Evolutionary conservation across 1,140 invertebrate species (phyloP), one percentile per base, ranked within the genome.

Genomic region (Halictus rubicundus): DNA sequence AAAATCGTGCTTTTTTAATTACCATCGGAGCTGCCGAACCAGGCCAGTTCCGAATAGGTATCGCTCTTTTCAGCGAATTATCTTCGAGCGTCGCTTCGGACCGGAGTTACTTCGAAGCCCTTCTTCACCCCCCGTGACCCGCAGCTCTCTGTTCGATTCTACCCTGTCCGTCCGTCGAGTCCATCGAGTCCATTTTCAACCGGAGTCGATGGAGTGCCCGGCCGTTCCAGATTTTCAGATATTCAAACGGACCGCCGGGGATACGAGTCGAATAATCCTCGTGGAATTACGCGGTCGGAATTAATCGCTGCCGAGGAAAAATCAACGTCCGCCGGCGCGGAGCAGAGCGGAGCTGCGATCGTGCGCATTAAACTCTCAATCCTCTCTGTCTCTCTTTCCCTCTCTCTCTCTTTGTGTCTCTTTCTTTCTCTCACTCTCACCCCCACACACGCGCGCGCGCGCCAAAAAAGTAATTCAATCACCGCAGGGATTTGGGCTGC

Each of bases 1-100:
- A 57, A 9, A 57, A 57, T 57, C 54, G 54, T 57, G 54, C 54
- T 57, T 57, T 57, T 57, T 57, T n/a, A 57, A 57, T 57, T n/a
- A 57, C 54, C 54, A 4, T 8, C 16, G 16, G 42, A 46, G 49
- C 16, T 21, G 5, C 7, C 19, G n/a, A 57, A 57, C 21, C 21
- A n/a, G 54, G 21, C 6, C 54, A n/a, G 49, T n/a, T 6, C 1
- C 54, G 54, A 57, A 57, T 9, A n/a, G 21, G 54, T 57, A 57
- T 57, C 54, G 21, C n/a, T n/a, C 54, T 57, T 57, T n/a, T 9
- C 54, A 57, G 8, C 54, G 54, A n/a, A 57, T 57, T 57, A 57
- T 57, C 54, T n/a, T 57, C 19, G 19, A 9, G 19, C n/a, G 54
- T n/a, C 54, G 54, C 54, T 57, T 57, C 54, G 54, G n/a, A 46